These are phyloP conservation scores for Dendronephthya gigantea DNA, from an alignment of 64 coral and sea anemone species.

Conservation along the genomic window DNA sequence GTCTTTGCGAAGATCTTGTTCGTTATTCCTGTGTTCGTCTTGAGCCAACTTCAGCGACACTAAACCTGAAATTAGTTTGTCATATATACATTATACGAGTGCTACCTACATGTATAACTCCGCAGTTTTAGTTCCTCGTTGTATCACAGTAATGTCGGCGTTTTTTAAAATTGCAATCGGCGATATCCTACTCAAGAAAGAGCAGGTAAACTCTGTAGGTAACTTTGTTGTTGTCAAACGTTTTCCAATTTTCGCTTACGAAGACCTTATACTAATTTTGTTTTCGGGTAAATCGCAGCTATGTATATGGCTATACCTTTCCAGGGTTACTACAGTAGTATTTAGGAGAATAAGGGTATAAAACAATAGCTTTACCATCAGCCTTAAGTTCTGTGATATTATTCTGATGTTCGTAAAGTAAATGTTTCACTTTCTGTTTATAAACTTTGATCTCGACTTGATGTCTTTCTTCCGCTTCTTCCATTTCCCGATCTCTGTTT, in stretches of 20 bases:
- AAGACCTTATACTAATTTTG: too few relatives aligned
- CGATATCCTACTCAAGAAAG: too few relatives aligned
- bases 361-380: constrained; percentile 55
- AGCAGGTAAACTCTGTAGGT: too few relatives aligned
- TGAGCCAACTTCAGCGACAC: constrained; percentile 86
- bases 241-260: too few relatives aligned
- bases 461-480: constrained; percentile 90
- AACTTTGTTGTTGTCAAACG: too few relatives aligned
- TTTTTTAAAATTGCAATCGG: too few relatives aligned
- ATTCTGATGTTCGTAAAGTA: constrained; percentile 95
- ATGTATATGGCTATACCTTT: too few relatives aligned
- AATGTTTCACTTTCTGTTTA: constrained; percentile 98
- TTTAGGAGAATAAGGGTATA: background rate
- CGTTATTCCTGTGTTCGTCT: constrained; percentile 82
- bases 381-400: constrained; percentile 96
- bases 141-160: too few relatives aligned
- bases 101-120: background rate
- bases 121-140: too few relatives aligned
- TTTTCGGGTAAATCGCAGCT: too few relatives aligned
- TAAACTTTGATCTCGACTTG: constrained; percentile 99
- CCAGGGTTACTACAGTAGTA: background rate
- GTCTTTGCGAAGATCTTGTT: constrained; percentile 89
- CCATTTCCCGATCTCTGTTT: constrained; percentile 94
- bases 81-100: background rate
- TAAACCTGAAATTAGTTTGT: constrained; percentile 42